These are phyloP conservation scores for Tenthredo amoena DNA, from an alignment of 2,888 invertebrate species.

Conservation along the genomic window DNA sequence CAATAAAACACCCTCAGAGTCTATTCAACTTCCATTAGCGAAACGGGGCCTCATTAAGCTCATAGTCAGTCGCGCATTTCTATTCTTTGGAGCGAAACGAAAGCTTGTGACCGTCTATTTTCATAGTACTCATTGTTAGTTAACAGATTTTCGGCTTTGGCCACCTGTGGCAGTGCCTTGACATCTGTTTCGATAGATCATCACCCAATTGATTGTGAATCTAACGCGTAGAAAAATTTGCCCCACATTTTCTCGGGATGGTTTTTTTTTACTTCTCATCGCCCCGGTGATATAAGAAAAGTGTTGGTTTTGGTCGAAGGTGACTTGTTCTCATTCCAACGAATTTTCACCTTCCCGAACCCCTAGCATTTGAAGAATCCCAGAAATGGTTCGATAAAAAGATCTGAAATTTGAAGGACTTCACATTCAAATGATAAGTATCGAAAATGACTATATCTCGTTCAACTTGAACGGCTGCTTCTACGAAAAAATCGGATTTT, in stretches of 20 bases:
- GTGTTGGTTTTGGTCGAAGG: no score
- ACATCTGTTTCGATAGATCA: not conserved
- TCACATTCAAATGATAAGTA: no score
- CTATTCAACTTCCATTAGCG: constrained; percentile 44
- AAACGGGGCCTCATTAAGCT: constrained; percentile 41
- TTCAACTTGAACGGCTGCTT: no score
- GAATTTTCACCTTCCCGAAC: no score
- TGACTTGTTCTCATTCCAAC: no score
- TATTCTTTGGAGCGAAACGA: constrained; percentile 25
- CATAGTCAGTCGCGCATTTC: constrained; percentile 22
- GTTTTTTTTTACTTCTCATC: not conserved
- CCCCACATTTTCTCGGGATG: not conserved
- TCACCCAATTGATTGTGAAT: not conserved
- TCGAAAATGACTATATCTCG: no score
- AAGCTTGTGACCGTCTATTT: not conserved
- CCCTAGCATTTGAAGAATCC: no score
- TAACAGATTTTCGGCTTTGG: not conserved
- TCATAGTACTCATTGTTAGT: constrained; percentile 37
- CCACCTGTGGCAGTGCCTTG: constrained; percentile 40
- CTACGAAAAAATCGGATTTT: no score
- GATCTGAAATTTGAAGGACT: no score
- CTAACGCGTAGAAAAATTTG: not conserved
- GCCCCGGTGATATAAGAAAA: no score
- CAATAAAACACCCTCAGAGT: constrained; percentile 42
- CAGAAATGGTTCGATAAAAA: no score